Base-by-base conservation (phyloP, 2,113 vertebrate species). In the Erythrocercus mccallii region DNA sequence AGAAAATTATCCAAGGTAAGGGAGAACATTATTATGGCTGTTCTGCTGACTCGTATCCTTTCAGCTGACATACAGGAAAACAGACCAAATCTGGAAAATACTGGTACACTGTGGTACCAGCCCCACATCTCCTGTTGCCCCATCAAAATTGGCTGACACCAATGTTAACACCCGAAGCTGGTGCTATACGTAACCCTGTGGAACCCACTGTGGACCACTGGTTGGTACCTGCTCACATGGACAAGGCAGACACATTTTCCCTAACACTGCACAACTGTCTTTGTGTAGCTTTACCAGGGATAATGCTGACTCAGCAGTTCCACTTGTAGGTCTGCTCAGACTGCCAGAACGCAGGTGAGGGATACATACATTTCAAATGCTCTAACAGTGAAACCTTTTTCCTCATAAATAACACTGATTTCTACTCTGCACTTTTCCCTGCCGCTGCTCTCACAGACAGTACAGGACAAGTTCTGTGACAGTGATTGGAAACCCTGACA, bases 211-310 rank as follows among this genome's bases (percentile, higher is more conserved):
- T 1, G 1, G 53, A 77, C 15, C 9, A 14, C 28, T 73, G 47
- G 10, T 18, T 89, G 25, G 28, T 30, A 58, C 8, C 28, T 13
- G 6, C 3, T 5, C 3, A 27, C 0, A 0, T 37, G 27, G 19
- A 28, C 21, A 40, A 28, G 27, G 60, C 40, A 77, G 24, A 42
- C 2, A 17, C 8, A 12, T 51, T 64, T 70, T 73, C 33, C 56
- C 38, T 83, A 24, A 27, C 0, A 2, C 28, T 28, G 20, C 1
- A 0, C 16, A 61, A 15, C 5, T 31, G 5, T 11, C 22, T 51
- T 51, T 40, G 14, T 74, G 57, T 3, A 37, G 42, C 5, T 78
- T 64, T 60, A 31, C 33, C 15, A 31, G 57, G 23, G 12, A 37
- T 76, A 87, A 16, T 50, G 61, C 30, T 85, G 91, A 85, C 11